These are phyloP conservation scores for Cheilosia soror DNA, from an alignment of 2,888 invertebrate species.

Conservation along the genomic window DNA sequence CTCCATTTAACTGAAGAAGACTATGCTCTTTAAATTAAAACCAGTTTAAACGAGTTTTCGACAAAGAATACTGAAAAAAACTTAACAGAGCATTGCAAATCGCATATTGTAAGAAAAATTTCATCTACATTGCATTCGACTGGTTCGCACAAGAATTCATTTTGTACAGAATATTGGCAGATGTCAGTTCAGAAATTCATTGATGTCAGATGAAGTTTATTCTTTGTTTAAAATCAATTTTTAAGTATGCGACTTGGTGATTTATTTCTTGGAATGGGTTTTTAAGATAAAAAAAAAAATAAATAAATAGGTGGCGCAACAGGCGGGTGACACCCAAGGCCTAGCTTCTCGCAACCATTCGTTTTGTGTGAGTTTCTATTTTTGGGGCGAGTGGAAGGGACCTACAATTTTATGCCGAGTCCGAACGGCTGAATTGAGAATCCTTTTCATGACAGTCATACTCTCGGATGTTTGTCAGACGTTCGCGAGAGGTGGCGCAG, in stretches of 20 bases:
- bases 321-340: no score
- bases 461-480: no score
- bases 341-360: no score
- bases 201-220: background rate
- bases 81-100: background rate
- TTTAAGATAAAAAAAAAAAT: no score
- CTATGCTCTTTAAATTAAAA: background rate
- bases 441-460: no score
- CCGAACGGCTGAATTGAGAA: no score
- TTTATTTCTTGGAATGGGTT: no score
- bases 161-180: background rate
- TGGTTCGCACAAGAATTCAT: slow-evolving; percentile 9
- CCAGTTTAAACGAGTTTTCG: slow-evolving; percentile 3
- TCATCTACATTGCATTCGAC: background rate
- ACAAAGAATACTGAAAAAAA: background rate
- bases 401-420: no score
- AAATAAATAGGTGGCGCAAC: no score
- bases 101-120: background rate
- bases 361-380: no score
- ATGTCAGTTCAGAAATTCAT: background rate
- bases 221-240: background rate
- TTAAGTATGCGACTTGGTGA: background rate
- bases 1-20: background rate
- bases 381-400: no score
- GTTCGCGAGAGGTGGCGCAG: no score